These are phyloP conservation scores for Nyctalus aviator DNA, from an alignment of 2,797 vertebrate genomes.

Conservation along the genomic window DNA sequence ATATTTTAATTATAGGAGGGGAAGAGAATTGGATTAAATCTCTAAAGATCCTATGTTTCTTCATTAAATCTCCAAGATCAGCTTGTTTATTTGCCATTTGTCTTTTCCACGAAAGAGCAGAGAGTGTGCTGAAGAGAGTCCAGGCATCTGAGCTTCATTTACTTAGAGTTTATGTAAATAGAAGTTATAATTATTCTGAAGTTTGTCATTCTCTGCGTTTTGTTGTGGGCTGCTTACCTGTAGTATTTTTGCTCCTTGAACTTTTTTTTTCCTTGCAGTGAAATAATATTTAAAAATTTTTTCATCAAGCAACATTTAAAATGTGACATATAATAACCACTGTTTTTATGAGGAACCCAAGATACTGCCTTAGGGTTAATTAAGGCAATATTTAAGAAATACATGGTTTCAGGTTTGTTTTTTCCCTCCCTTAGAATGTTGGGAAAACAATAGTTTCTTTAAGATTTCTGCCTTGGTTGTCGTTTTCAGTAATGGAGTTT, in stretches of 20 bases:
- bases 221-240: neutral
- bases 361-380: neutral
- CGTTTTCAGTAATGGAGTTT: conserved; percentile 24
- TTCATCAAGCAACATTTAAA: conserved; percentile 48
- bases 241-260: conserved; percentile 17
- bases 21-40: conserved; percentile 14
- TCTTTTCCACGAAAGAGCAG: conserved; percentile 6
- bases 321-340: neutral
- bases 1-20: conserved; percentile 58
- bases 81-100: conserved; percentile 5
- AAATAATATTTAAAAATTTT: conserved; percentile 11
- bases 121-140: conserved; percentile 18
- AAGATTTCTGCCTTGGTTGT: conserved; percentile 9
- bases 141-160: conserved; percentile 26
- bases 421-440: neutral
- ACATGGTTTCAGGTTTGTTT: neutral
- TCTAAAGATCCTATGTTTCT: neutral
- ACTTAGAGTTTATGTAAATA: conserved; percentile 54
- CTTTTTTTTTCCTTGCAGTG: neutral
- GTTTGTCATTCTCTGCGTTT: neutral
- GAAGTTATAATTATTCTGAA: conserved; percentile 15
- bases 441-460: neutral
- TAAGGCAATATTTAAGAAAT: neutral
- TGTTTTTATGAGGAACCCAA: conserved; percentile 2
- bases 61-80: conserved; percentile 61